These are phyloP conservation scores for Pelusios castaneus DNA, from an alignment of 2,113 vertebrate genomes.

Conservation along the genomic window DNA sequence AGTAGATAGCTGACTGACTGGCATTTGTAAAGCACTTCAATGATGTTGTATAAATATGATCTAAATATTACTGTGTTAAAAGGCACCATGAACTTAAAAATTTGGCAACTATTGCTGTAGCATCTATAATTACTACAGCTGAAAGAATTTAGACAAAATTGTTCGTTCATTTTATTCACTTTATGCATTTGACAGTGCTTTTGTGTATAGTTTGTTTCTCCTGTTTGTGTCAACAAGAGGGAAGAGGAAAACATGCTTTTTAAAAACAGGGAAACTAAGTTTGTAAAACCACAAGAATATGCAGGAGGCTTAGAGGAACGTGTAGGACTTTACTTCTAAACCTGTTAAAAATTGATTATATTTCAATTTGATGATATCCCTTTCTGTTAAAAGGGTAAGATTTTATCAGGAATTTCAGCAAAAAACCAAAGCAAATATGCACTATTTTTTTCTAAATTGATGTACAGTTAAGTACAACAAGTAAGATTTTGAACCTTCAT, in stretches of 20 bases:
- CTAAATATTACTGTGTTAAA: background rate
- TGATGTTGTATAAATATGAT: background rate
- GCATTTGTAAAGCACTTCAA: background rate
- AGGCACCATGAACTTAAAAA: background rate
- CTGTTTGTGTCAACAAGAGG: background rate
- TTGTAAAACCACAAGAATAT: background rate
- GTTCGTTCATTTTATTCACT: background rate
- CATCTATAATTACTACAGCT: background rate
- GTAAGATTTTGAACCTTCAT: slow-evolving; percentile 49
- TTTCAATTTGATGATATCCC: background rate
- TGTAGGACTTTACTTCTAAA: background rate
- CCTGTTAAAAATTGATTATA: background rate
- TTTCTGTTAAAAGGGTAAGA: background rate
- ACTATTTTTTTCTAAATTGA: slow-evolving; percentile 33
- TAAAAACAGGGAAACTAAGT: fast-evolving
- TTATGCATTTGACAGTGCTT: background rate
- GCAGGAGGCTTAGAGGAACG: background rate
- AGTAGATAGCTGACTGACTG: background rate
- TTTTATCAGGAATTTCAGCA: background rate
- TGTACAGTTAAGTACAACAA: slow-evolving; percentile 19
- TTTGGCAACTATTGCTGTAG: background rate
- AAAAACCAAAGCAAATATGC: slow-evolving; percentile 36
- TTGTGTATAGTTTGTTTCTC: background rate
- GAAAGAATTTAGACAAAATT: background rate
- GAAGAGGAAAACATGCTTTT: background rate